Conservation (phyloP, 2,888 invertebrate genomes). For the Xestoiulus laeticollis region DNA sequence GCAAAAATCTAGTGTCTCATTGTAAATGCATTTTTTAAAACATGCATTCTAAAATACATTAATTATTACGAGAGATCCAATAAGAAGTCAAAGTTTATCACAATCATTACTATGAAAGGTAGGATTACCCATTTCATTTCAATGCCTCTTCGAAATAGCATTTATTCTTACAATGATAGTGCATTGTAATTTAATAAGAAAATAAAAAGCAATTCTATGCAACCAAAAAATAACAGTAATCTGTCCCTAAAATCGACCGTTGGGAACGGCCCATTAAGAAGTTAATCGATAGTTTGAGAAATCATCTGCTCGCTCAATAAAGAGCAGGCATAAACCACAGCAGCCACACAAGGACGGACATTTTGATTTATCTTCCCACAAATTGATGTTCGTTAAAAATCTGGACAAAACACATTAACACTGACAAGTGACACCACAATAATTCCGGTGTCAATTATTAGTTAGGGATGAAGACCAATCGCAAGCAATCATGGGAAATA, state of each 20-base stretch:
- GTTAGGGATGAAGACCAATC: not conserved
- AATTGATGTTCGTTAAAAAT: slow-evolving; percentile 29
- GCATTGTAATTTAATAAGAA: not conserved
- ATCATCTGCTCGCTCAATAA: not conserved
- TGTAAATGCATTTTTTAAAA: too few species aligned
- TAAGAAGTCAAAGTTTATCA: too few species aligned
- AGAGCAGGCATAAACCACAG: not conserved
- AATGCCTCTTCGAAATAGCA: too few species aligned
- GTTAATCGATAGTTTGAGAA: not conserved
- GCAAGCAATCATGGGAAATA: not conserved
- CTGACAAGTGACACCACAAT: slow-evolving; percentile 11
- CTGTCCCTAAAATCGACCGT: not conserved
- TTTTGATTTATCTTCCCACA: slow-evolving; percentile 23
- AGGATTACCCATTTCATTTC: too few species aligned
- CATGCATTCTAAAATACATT: too few species aligned
- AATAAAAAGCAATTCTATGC: not conserved
- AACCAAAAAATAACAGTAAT: not conserved
- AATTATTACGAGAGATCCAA: too few species aligned
- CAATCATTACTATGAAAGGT: too few species aligned
- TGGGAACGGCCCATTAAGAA: not conserved
- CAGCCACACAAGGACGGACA: not conserved
- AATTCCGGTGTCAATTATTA: slow-evolving; percentile 7
- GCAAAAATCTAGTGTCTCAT: too few species aligned
- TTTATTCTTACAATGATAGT: not conserved
- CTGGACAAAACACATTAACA: slow-evolving; percentile 23